These are phyloP conservation scores for Dasysyrphus tricinctus DNA, from an alignment of 2,888 invertebrate genomes.

Conservation along the genomic window DNA sequence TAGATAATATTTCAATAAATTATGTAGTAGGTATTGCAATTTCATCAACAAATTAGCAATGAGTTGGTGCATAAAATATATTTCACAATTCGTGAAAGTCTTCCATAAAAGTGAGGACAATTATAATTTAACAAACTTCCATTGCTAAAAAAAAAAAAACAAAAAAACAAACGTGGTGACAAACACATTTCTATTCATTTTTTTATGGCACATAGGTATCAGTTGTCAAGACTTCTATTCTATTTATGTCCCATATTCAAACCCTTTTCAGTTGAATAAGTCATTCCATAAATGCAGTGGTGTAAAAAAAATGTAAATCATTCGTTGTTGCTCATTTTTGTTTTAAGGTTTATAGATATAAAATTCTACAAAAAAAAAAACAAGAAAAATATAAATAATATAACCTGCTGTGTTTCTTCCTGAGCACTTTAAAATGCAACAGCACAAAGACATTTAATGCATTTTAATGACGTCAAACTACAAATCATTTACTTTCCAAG, in stretches of 20 bases:
- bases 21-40: background rate
- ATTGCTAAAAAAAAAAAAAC: background rate
- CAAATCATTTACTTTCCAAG: background rate
- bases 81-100: conserved; percentile 8
- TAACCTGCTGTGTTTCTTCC: conserved; percentile 17
- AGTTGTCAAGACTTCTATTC: background rate
- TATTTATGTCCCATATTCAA: background rate
- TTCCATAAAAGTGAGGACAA: background rate
- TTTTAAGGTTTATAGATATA: background rate
- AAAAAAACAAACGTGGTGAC: background rate
- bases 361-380: conserved; percentile 15
- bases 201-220: background rate
- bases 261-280: background rate
- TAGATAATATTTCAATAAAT: background rate
- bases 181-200: background rate
- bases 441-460: background rate
- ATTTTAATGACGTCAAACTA: conserved; percentile 24
- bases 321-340: background rate
- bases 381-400: background rate
- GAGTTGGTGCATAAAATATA: background rate
- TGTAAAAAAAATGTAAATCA: background rate
- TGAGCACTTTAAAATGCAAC: background rate
- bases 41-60: background rate
- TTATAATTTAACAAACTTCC: too few relatives aligned
- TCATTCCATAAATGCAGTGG: background rate